Percentiles rank a stretch among this genome's conserved stretches.
These are phyloP conservation scores for Sebastes steindachneri DNA, from an alignment of 2,797 vertebrate species.

Conservation along the genomic window DNA sequence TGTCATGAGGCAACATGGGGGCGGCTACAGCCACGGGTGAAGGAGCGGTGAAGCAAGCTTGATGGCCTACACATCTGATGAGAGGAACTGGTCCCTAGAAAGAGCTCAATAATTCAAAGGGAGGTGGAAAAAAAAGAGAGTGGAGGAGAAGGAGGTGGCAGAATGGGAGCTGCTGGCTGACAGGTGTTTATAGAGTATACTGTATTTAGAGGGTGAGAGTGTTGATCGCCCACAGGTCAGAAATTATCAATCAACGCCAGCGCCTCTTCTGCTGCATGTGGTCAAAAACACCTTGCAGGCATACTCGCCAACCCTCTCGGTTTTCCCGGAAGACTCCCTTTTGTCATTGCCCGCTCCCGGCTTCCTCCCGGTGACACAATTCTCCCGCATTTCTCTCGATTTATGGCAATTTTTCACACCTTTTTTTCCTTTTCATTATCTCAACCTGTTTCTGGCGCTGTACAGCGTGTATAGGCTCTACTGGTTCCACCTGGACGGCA, in stretches of 20 bases:
- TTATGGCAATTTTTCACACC: too few species aligned
- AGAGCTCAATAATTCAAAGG: conserved; percentile 82
- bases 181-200: conserved; percentile 48
- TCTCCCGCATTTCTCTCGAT: too few species aligned
- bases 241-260: conserved; percentile 56
- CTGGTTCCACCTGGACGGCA: too few species aligned
- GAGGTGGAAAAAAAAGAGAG: conserved; percentile 35
- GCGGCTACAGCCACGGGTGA: conserved; percentile 71
- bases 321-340: too few species aligned
- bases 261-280: conserved; percentile 23
- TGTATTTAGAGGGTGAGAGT: conserved; percentile 5
- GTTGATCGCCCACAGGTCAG: conserved; percentile 35
- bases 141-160: conserved; percentile 33
- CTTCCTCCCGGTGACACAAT: too few species aligned
- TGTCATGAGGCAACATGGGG: conserved; percentile 72
- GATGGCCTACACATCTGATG: conserved; percentile 79
- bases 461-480: too few species aligned
- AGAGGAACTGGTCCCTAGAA: conserved; percentile 74
- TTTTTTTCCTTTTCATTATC: too few species aligned
- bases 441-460: too few species aligned
- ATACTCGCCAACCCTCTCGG: too few species aligned
- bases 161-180: conserved; percentile 43
- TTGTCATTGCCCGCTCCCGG: too few species aligned
- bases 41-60: conserved; percentile 77
- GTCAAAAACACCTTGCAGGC: conserved; percentile 40